These are phyloP conservation scores for Rhyacichthys aspro DNA, from an alignment of 2,797 vertebrate species.

Conservation along the genomic window DNA sequence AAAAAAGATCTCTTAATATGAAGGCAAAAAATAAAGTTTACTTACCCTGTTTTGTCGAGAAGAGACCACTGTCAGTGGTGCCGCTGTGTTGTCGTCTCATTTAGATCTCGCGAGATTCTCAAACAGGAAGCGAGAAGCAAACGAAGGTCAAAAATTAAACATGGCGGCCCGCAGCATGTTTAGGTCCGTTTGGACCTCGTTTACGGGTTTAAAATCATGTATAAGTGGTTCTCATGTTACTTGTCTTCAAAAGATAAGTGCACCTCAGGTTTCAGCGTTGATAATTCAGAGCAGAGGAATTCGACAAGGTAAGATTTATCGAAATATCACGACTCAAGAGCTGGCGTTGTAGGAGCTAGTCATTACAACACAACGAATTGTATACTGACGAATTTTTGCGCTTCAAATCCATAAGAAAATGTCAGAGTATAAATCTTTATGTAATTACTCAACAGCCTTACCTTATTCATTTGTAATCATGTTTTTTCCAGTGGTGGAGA, in stretches of 20 bases:
- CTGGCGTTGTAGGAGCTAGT: neutral
- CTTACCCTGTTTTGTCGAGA: no score
- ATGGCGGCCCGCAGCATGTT: constrained; percentile 74
- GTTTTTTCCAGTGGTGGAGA: constrained; percentile 75
- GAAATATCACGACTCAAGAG: neutral
- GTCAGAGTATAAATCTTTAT: no score
- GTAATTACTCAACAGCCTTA: neutral
- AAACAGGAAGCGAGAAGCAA: constrained; percentile 43
- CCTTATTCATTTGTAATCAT: neutral
- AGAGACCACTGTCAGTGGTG: constrained; percentile 5
- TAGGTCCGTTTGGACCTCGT: constrained; percentile 55
- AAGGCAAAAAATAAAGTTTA: no score
- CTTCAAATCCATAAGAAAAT: no score
- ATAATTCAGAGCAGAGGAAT: constrained; percentile 69
- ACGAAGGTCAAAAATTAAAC: constrained; percentile 67
- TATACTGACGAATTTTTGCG: no score
- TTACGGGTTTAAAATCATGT: constrained; percentile 48
- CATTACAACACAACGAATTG: no score
- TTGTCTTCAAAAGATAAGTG: constrained; percentile 23
- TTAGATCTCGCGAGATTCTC: constrained; percentile 37
- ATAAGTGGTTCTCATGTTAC: neutral
- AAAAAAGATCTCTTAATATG: no score
- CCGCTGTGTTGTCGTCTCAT: constrained; percentile 7
- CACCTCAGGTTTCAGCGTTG: constrained; percentile 41
- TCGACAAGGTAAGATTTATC: constrained; percentile 71